Evolutionary conservation across 23 tunicate genomes (phyloP).

Genomic region (Styela plicata): DNA sequence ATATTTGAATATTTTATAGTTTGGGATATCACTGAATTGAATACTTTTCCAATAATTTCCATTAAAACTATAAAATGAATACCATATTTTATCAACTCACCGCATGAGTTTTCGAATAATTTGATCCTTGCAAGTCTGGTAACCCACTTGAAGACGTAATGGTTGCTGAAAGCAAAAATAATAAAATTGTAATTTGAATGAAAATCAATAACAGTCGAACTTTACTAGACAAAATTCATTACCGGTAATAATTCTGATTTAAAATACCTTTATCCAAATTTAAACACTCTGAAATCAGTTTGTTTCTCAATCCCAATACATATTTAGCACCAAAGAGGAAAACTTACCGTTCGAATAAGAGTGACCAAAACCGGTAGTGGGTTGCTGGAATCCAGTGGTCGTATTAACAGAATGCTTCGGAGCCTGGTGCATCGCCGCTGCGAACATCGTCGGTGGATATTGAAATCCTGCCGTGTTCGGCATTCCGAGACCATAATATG

Average conservation of each 20-base stretch:
- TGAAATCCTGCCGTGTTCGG: slow-evolving; percentile 75
- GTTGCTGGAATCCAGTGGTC: slow-evolving; percentile 78
- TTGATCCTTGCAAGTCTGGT: slow-evolving; percentile 63
- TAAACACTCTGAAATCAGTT: too few species aligned
- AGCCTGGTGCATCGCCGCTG: slow-evolving; percentile 78
- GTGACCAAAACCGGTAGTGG: slow-evolving; percentile 64
- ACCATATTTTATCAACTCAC: slow-evolving; percentile 36
- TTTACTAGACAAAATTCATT: too few species aligned
- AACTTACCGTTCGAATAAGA: slow-evolving; percentile 24
- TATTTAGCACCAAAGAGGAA: too few species aligned
- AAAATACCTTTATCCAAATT: too few species aligned
- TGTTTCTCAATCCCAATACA: too few species aligned
- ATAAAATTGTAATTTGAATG: too few species aligned
- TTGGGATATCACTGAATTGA: too few species aligned
- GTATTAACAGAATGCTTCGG: slow-evolving; percentile 76
- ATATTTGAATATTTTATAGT: too few species aligned
- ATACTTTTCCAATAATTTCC: too few species aligned
- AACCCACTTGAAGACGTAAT: slow-evolving; percentile 66
- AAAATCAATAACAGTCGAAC: too few species aligned
- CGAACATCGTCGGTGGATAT: slow-evolving; percentile 74
- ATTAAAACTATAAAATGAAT: too few species aligned
- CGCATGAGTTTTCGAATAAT: slow-evolving; percentile 59
- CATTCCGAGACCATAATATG: slow-evolving; percentile 32
- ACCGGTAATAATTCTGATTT: too few species aligned
- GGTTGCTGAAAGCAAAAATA: slow-evolving; percentile 73